Evolutionary conservation across 2,797 vertebrate genomes (phyloP).

Genomic region (Natrix natrix): DNA sequence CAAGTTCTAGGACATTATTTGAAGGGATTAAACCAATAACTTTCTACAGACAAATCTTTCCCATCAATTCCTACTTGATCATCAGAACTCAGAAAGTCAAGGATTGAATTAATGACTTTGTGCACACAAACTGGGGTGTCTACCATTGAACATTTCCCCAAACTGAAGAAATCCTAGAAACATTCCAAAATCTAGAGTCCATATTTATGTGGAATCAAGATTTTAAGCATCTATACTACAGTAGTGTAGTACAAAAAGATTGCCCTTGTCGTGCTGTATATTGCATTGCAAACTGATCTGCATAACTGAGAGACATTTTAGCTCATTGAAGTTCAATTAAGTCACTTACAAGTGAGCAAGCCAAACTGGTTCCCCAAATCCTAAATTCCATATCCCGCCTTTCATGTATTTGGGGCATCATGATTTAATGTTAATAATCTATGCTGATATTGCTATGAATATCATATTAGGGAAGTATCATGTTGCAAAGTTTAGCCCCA

Average conservation of each 20-base stretch:
- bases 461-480: constrained; percentile 4
- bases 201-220: constrained; percentile 51
- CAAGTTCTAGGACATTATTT: not conserved
- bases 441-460: constrained; percentile 51
- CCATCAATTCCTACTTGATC: not conserved
- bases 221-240: constrained; percentile 56
- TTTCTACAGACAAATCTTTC: not conserved
- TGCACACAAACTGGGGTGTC: not conserved
- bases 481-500: not conserved
- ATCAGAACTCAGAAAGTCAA: not conserved
- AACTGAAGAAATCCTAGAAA: not conserved
- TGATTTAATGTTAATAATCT: constrained; percentile 62
- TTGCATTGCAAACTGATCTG: constrained; percentile 32
- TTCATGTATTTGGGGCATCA: constrained; percentile 60
- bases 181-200: constrained; percentile 27
- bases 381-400: constrained; percentile 1
- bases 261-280: constrained; percentile 53
- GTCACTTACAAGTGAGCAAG: constrained; percentile 56
- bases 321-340: constrained; percentile 50
- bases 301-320: constrained; percentile 50
- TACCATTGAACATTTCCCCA: not conserved
- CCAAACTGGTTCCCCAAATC: constrained; percentile 59
- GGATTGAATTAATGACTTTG: not conserved
- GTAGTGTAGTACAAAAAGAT: constrained; percentile 40
- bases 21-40: not conserved